Base-by-base conservation (phyloP, 1,140 invertebrate species). In the Calephelis nemesis region DNA sequence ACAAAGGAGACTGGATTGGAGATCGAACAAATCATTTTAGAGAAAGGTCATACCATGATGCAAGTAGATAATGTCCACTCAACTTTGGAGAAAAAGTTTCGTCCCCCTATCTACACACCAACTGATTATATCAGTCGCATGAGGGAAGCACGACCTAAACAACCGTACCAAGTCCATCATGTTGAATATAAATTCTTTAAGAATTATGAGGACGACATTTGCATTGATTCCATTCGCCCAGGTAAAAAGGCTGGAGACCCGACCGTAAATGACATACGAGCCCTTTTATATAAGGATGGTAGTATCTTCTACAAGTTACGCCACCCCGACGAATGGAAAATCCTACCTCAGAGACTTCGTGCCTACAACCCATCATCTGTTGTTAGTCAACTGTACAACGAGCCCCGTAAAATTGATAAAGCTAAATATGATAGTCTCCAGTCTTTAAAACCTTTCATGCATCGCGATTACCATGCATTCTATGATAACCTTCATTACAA, bases 11-110 rank as follows among this genome's bases (percentile, higher is more conserved):
- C 15, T 12, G 15, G 7, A 9, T 10, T 48, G 5, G 8, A 11
- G 4, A 63, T 63, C 5, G 63, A 69, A 11, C 68, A 70, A 49
- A 58, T 70, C 9, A 68, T 68, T 19, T 15, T 68, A 9, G 68
- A 70, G 63, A 74, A 74, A 54, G 72, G 72, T 6, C 72, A 74
- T 45, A 73, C 63, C 9, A 74, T 74, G 72, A 74, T 73, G 68
- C 45, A 73, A 39, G 65, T 70, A 42, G 65, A 73, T 50, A 73
- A 52, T 58, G 13, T 52, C 15, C 15, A 19, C 15, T 19, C 15
- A 19, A 19, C 15, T 19, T 19, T 19, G 15, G 15, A 19, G 15
- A 1, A 19, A 19, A 19, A 19, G 15, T 19, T 19, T 19, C 15
- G 15, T 0, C 15, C 15, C 0, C 15, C 15, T 19, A 19, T 19